phyloP scores from a whole-genome alignment of 2,888 invertebrate genomes.

The Caenorhabditis zanzibari region DNA sequence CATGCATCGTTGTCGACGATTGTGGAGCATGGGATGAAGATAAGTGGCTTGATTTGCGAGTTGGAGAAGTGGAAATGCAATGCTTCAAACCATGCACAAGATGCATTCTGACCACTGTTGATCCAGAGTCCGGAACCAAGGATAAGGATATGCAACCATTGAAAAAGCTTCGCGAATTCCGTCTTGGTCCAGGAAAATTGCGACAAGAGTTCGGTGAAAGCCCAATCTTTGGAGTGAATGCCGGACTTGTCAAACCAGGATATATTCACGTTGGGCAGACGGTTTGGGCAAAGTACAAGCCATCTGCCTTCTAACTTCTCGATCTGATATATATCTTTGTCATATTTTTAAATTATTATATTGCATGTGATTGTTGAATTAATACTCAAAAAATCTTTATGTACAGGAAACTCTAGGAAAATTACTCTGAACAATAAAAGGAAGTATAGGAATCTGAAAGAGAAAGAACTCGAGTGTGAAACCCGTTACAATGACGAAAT shows the following conservation, averaged over 20 bases:
- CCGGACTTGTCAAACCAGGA: slow-evolving; percentile 67
- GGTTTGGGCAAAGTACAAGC: slow-evolving; percentile 74
- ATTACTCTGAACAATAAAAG: no score
- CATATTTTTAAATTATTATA: slow-evolving; percentile 9
- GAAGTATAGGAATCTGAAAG: slow-evolving; percentile 20
- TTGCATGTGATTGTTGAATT: slow-evolving; percentile 10
- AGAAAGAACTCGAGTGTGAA: slow-evolving; percentile 38
- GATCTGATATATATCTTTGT: neutral
- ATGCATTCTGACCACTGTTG: slow-evolving; percentile 73
- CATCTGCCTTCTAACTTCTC: slow-evolving; percentile 53
- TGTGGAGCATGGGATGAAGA: slow-evolving; percentile 80
- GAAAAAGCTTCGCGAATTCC: slow-evolving; percentile 73
- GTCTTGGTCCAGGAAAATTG: slow-evolving; percentile 73
- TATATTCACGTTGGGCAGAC: slow-evolving; percentile 74
- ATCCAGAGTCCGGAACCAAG: slow-evolving; percentile 69
- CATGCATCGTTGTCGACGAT: slow-evolving; percentile 77
- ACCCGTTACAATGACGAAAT: slow-evolving; percentile 44
- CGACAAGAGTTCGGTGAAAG: slow-evolving; percentile 67
- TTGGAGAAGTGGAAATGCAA: slow-evolving; percentile 78
- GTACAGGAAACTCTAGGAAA: neutral
- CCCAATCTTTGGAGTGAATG: slow-evolving; percentile 76
- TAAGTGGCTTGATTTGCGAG: slow-evolving; percentile 77
- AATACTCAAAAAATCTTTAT: neutral
- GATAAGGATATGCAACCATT: slow-evolving; percentile 73
- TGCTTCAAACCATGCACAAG: slow-evolving; percentile 81